Evolutionary conservation across 2,888 invertebrate genomes (phyloP), one percentile per base, ranked within the genome.

Genomic region (Zygogramma bicolorata): DNA sequence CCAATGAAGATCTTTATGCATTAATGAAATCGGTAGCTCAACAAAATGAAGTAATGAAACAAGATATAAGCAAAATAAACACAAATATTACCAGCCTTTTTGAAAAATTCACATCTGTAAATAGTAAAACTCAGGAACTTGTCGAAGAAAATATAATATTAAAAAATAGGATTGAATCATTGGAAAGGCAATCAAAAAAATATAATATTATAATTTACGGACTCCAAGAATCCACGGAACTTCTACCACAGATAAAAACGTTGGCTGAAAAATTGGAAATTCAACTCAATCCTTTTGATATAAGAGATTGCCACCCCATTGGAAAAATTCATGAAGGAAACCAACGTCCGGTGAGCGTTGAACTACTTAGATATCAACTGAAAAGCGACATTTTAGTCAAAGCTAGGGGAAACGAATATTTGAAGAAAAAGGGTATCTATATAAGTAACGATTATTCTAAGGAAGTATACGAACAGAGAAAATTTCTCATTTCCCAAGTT

Each of bases 371-470:
- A 42, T 42, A 42, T 18, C 46, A 42, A 42, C 46, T 42, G 4
- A 42, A 42, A 42, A 42, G 15, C 46, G 18, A 42, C 18, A 42
- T 42, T 42, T 15, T 42, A 15, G 6, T 15, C 3, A 42, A 18
- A 42, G n/a, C 46, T 18, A n/a, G 46, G 18, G 46, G 46, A 42
- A 42, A 42, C 46, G 46, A 42, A 42, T 15, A 42, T 13, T 42
- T 42, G 15, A 42, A 42, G 18, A 18, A 42, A 42, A 42, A 42
- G 18, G 18, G 46, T 42, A 42, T 42, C 46, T 42, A 42, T 42
- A 42, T 42, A 42, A 42, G 46, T 42, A 42, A 42, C 46, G 46
- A 42, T 42, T 42, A 42, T 42, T 42, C 46, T 15, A 42, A 42
- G 18, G 46, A 42, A 42, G 46, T 42, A 42, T 42, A 42, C 18